phyloP scores from a whole-genome alignment of 2,113 vertebrate species.

The Symphodus melops region DNA sequence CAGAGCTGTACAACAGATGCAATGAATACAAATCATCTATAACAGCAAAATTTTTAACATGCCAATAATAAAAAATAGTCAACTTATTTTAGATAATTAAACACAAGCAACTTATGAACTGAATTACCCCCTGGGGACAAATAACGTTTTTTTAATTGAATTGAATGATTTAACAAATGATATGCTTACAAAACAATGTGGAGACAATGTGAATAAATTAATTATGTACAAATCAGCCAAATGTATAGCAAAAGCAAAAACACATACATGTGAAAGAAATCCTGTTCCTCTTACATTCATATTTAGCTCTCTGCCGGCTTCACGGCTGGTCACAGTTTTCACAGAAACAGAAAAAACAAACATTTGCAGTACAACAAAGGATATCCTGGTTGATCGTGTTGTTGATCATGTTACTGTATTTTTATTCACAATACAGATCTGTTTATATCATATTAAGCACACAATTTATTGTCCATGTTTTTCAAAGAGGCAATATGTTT shows the following conservation, averaged over 20 bases:
- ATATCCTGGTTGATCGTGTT: conserved; percentile 43
- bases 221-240: conserved; percentile 52
- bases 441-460: conserved; percentile 57
- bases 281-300: conserved; percentile 63
- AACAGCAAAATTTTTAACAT: conserved; percentile 71
- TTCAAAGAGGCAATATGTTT: conserved; percentile 52
- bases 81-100: conserved; percentile 47
- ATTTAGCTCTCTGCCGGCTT: conserved; percentile 41
- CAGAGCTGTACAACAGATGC: conserved; percentile 68
- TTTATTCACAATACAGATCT: conserved; percentile 68
- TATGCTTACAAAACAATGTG: conserved; percentile 45
- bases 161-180: conserved; percentile 37
- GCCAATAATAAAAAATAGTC: conserved; percentile 63
- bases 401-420: conserved; percentile 42
- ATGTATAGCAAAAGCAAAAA: conserved; percentile 52
- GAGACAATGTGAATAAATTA: conserved; percentile 44
- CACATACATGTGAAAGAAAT: conserved; percentile 36
- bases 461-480: conserved; percentile 57
- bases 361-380: conserved; percentile 56
- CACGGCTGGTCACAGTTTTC: conserved; percentile 34
- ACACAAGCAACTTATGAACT: conserved; percentile 35
- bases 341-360: conserved; percentile 62
- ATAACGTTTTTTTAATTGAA: too few relatives aligned
- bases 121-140: too few relatives aligned
- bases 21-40: conserved; percentile 69